Evolutionary conservation across 2,888 invertebrate genomes (phyloP).

Genomic region (Ochropacha duplaris): DNA sequence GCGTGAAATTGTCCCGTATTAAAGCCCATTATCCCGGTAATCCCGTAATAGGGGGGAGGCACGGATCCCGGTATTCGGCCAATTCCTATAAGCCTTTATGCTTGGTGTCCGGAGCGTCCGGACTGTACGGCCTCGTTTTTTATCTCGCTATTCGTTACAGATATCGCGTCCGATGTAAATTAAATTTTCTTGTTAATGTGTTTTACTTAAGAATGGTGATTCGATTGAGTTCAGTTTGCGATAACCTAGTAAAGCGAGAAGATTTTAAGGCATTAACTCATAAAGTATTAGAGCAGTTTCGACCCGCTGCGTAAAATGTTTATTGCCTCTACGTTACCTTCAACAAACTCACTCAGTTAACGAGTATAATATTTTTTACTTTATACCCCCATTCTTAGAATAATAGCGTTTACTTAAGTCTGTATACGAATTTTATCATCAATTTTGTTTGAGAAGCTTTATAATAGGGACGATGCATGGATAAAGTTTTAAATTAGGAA

Average conservation of each 20-base stretch:
- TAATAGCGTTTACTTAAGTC: background rate
- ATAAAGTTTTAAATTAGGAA: too few relatives aligned
- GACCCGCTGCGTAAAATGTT: background rate
- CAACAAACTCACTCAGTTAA: background rate
- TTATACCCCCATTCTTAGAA: background rate
- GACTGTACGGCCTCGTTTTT: constrained; percentile 24
- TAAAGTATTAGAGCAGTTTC: background rate
- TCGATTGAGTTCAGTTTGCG: too few relatives aligned
- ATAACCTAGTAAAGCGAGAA: background rate
- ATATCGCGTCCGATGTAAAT: constrained; percentile 16
- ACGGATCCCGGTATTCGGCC: constrained; percentile 28
- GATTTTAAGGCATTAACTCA: background rate
- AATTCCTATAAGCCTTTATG: constrained; percentile 38
- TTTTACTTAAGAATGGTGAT: too few relatives aligned
- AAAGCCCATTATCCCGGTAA: constrained; percentile 39
- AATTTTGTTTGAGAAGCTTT: background rate
- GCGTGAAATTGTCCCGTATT: constrained; percentile 26
- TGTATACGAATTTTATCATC: background rate
- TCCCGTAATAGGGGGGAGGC: constrained; percentile 39
- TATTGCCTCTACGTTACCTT: background rate
- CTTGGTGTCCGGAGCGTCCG: constrained; percentile 18
- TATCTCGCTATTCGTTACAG: constrained; percentile 26
- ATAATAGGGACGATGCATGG: background rate
- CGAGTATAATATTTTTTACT: background rate
- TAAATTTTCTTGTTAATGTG: constrained; percentile 7